Base-by-base conservation (phyloP, 2,113 vertebrate genomes). In the Mus spicilegus region DNA sequence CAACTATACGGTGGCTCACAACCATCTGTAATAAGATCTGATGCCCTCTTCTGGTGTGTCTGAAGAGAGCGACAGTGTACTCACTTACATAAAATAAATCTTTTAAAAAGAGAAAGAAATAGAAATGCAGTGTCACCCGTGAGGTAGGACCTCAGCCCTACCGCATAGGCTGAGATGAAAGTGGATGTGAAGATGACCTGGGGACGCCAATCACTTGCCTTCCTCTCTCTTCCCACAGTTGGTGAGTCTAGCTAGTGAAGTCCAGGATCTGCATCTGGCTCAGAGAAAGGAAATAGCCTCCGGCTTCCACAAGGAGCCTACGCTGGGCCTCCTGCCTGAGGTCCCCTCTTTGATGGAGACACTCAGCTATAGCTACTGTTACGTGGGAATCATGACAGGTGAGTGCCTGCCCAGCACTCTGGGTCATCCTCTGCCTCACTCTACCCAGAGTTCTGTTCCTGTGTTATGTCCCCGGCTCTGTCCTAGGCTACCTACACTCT, bases 331-430 rank as follows among this genome's bases (percentile, higher is more conserved):
- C 56, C 98, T 99, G 85, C 98, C 98, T 0, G 97, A 98, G 0
- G 98, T 99, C 28, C 99, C 99, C 0, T 99, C 99, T 1, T 92
- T 99, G 94, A 98, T 98, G 76, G 99, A 99, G 80, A 97, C 98
- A 0, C 97, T 99, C 89, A 99, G 99, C 96, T 99, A 99, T 96
- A 99, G 99, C 98, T 99, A 99, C 98, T 99, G 99, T 98, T 99
- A 99, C 46, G 98, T 99, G 36, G 99, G 99, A 8, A 98, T 99
- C 91, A 98, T 99, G 99, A 99, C 99, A 7, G 99, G 99, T 99
- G 93, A 97, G 91, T 16, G 36, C 49, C 75, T 9, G 56, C 69
- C 20, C 65, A 2, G 0, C 16, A 7, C 22, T 12, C 65, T 2
- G 36, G n/a, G 42, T 28, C 13, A 0, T 8, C 20, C 30, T 24